phyloP scores from a whole-genome alignment of 2,888 invertebrate genomes.

The Blastobasis lacticolella region DNA sequence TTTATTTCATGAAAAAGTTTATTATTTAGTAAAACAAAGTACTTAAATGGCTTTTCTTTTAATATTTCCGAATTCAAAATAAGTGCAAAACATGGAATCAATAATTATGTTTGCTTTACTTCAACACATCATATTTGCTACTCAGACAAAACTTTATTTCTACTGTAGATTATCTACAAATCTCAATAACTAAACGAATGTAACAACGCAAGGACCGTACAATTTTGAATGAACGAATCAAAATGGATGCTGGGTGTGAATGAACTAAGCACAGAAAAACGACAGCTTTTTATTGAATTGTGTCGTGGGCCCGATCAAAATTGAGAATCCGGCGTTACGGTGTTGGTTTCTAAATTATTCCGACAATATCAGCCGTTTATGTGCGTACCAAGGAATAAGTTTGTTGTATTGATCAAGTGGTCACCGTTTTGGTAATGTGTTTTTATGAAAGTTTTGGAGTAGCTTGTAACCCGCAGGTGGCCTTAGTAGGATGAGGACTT shows the following conservation, averaged over 20 bases:
- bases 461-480: conserved; percentile 65
- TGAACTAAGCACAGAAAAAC: conserved; percentile 73
- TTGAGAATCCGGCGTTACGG: conserved; percentile 60
- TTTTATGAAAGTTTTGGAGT: conserved; percentile 58
- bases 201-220: conserved; percentile 47
- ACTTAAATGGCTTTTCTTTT: no score
- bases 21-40: no score
- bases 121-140: no score
- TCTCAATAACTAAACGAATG: conserved; percentile 31
- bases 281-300: conserved; percentile 72
- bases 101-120: no score
- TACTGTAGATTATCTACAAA: neutral
- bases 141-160: no score
- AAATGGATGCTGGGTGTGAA: conserved; percentile 76
- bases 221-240: conserved; percentile 73
- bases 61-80: no score
- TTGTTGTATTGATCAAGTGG: conserved; percentile 43
- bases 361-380: conserved; percentile 44
- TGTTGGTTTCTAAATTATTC: conserved; percentile 50
- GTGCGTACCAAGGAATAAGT: conserved; percentile 37
- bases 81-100: no score
- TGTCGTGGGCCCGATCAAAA: conserved; percentile 67
- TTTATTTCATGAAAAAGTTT: no score
- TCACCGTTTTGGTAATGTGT: conserved; percentile 71
- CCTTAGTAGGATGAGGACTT: conserved; percentile 69